Evolutionary conservation across 1,140 invertebrate species (phyloP), one percentile per base, ranked within the genome.

Genomic region (Pissodes strobi): DNA sequence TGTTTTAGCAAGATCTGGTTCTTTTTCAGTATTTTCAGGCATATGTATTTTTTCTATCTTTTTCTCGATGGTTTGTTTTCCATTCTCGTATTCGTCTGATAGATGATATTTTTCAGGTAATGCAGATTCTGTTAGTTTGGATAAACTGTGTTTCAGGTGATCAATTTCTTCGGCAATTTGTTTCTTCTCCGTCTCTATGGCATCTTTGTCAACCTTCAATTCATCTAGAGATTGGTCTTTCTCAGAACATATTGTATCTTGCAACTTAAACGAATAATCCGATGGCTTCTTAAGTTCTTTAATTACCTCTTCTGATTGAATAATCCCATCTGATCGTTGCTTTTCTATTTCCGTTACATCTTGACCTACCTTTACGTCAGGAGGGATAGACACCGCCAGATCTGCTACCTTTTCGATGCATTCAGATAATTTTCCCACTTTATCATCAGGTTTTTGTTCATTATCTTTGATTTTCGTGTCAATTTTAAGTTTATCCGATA

Each of bases 101-200:
- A n/a, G n/a, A 12, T 25, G 5, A 30, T 57, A 65, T 39, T 66
- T 69, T 8, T 56, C 64, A 49, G 69, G 67, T 23, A 39, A 27
- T 3, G 62, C 51, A 10, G 60, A 60, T 55, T 67, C 21, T 10
- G 67, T 25, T 45, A 69, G 59, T 41, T 65, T 52, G 13, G 51
- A 30, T 23, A 69, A 39, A 10, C 39, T 60, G 5, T 64, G 23
- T 55, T 58, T 53, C 18, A 64, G 21, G n/a, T 67, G 43, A 22
- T 48, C 13, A 5, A 53, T 45, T 48, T 61, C 25, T 55, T 69
- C 25, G 46, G 59, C 60, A 8, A 69, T 55, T 22, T 46, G 45
- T 27, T 64, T 58, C 55, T 53, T 27, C 21, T 64, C 48, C 45
- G 56, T 65, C 23, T 51, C 38, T 15, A 46, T 1, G 0, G 39